Evolutionary conservation across 1,140 invertebrate genomes (phyloP).

Genomic region (Stratiolaelaps scimitus): DNA sequence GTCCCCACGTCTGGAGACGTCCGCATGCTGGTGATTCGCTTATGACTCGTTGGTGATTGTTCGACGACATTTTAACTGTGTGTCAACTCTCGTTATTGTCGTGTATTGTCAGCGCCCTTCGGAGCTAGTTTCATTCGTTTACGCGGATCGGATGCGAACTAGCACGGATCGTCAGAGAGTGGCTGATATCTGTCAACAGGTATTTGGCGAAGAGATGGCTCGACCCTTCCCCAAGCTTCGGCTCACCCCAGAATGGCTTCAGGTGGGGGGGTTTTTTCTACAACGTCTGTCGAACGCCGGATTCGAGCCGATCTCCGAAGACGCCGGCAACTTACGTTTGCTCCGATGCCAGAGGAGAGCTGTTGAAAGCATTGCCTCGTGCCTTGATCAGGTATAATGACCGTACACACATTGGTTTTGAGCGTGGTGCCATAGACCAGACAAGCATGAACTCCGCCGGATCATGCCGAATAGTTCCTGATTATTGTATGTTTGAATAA

Average conservation of each 20-base stretch:
- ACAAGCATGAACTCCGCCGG: too few species aligned
- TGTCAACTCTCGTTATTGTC: too few species aligned
- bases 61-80: too few species aligned
- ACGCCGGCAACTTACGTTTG: neutral
- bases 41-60: too few species aligned
- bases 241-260: constrained; percentile 37
- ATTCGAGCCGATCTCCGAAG: constrained; percentile 12
- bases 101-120: neutral
- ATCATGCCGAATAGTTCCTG: too few species aligned
- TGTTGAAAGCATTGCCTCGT: neutral
- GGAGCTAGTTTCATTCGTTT: constrained; percentile 54
- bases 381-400: constrained; percentile 23
- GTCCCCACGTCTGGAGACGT: too few species aligned
- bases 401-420: constrained; percentile 9
- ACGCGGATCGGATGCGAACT: constrained; percentile 65
- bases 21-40: too few species aligned
- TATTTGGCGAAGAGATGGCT: constrained; percentile 44
- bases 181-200: constrained; percentile 47
- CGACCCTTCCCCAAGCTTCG: constrained; percentile 35
- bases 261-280: constrained; percentile 42
- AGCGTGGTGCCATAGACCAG: too few species aligned
- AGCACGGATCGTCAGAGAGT: constrained; percentile 55
- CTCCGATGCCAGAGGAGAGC: neutral
- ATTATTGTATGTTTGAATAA: too few species aligned
- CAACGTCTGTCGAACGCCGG: constrained; percentile 34